phyloP scores from a whole-genome alignment of 2,113 vertebrate species.

The Heterotilapia buettikoferi region DNA sequence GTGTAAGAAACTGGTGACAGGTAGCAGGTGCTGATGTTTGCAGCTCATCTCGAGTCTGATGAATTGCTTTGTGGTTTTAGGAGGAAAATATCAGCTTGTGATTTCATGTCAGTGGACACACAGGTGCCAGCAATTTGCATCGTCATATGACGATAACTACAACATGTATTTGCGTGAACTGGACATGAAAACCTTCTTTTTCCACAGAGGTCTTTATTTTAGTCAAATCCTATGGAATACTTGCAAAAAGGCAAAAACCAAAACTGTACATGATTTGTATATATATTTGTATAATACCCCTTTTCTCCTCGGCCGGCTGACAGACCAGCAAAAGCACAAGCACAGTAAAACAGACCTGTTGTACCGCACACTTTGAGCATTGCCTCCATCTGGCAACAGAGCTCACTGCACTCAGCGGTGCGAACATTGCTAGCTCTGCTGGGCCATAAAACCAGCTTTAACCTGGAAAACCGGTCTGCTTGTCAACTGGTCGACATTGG shows the following conservation, averaged over 20 bases:
- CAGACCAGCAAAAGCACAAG: not conserved
- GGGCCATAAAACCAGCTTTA: not conserved
- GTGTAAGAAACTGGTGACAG: not conserved
- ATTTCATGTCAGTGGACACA: not conserved
- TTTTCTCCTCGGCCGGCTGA: not conserved
- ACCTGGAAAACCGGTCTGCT: not conserved
- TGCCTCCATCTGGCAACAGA: not conserved
- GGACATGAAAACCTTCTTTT: not conserved
- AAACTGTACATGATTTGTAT: not conserved
- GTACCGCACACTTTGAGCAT: not conserved
- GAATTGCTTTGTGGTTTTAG: not conserved
- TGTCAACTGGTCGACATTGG: rapidly evolving
- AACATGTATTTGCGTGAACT: not conserved
- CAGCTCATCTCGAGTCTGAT: not conserved
- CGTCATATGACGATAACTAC: not conserved
- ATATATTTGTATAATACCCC: not conserved
- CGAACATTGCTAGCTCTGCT: not conserved
- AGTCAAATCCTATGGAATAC: not conserved
- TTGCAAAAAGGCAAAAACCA: not conserved
- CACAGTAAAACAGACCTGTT: not conserved
- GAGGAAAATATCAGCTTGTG: not conserved
- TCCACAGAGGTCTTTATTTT: not conserved
- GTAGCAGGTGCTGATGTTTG: not conserved
- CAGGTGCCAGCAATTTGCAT: not conserved
- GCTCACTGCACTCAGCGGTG: not conserved